Conservation (phyloP, 2,888 invertebrate species). For the Isotomurus palustris region DNA sequence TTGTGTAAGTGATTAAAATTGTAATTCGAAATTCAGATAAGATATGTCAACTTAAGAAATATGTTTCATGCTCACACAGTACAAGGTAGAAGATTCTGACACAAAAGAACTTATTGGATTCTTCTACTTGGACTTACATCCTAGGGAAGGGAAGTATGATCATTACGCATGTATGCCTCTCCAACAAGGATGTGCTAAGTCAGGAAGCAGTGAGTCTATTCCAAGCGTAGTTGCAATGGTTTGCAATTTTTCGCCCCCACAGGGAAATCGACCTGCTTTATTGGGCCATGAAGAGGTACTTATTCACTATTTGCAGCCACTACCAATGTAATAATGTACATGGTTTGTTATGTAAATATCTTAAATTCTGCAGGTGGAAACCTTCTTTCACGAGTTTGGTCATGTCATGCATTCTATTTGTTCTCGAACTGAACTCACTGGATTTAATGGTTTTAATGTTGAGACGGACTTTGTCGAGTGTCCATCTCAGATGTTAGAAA, state of each 20-base stretch:
- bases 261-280: constrained; percentile 52
- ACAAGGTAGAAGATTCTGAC: constrained; percentile 51
- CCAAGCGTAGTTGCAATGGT: constrained; percentile 54
- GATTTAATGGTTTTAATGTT: constrained; percentile 53
- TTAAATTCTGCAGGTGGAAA: constrained; percentile 48
- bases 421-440: constrained; percentile 50
- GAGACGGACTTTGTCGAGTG: constrained; percentile 55
- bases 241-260: constrained; percentile 54
- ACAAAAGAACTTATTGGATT: constrained; percentile 51
- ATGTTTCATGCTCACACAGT: no score
- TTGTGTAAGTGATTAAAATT: no score
- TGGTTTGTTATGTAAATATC: neutral
- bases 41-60: no score
- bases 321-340: neutral
- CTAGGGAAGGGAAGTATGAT: constrained; percentile 54
- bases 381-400: constrained; percentile 56
- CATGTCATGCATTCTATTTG: constrained; percentile 56
- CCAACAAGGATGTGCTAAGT: no score
- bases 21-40: no score
- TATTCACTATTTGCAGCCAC: no score
- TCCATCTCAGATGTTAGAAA: constrained; percentile 50
- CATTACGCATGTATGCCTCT: no score
- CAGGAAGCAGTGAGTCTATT: no score
- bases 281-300: constrained; percentile 53
- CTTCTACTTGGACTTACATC: constrained; percentile 54